Evolutionary conservation across 2,888 invertebrate genomes (phyloP).

Genomic region (Hecatera dysodea): DNA sequence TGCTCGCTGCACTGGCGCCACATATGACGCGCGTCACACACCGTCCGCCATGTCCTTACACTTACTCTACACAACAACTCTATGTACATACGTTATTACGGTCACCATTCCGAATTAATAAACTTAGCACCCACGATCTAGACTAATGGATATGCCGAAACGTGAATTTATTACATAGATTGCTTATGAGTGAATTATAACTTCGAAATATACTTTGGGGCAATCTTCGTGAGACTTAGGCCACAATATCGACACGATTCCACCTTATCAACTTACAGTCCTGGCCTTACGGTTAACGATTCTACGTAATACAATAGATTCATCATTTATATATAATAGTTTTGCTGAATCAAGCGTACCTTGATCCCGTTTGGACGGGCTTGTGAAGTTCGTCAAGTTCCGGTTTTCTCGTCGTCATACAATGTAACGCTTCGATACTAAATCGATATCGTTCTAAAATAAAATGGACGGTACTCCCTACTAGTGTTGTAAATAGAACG

Average conservation of each 20-base stretch:
- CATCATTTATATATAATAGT: conserved; percentile 44
- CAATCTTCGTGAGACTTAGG: conserved; percentile 72
- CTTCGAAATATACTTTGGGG: conserved; percentile 69
- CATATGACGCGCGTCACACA: conserved; percentile 57
- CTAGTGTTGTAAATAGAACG: conserved; percentile 55
- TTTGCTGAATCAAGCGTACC: conserved; percentile 59
- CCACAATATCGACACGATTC: conserved; percentile 55
- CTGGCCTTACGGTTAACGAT: conserved; percentile 36
- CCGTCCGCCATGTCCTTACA: conserved; percentile 65
- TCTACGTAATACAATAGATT: conserved; percentile 34
- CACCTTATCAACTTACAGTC: conserved; percentile 41
- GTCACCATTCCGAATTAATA: conserved; percentile 72
- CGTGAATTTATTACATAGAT: conserved; percentile 68
- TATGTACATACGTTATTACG: conserved; percentile 76
- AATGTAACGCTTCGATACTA: conserved; percentile 56
- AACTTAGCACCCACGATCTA: conserved; percentile 84
- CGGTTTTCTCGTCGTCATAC: conserved; percentile 48
- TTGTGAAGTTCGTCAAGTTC: conserved; percentile 64
- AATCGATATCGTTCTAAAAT: conserved; percentile 60
- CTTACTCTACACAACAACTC: conserved; percentile 78
- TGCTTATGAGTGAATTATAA: conserved; percentile 68
- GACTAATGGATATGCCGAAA: conserved; percentile 82
- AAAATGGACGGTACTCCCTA: conserved; percentile 68
- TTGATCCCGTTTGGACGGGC: conserved; percentile 72
- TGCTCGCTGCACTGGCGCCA: conserved; percentile 53